Percentiles rank a stretch among this genome's conserved stretches.
Conservation (phyloP, 1,140 invertebrate species). For the Microplitis demolitor region DNA sequence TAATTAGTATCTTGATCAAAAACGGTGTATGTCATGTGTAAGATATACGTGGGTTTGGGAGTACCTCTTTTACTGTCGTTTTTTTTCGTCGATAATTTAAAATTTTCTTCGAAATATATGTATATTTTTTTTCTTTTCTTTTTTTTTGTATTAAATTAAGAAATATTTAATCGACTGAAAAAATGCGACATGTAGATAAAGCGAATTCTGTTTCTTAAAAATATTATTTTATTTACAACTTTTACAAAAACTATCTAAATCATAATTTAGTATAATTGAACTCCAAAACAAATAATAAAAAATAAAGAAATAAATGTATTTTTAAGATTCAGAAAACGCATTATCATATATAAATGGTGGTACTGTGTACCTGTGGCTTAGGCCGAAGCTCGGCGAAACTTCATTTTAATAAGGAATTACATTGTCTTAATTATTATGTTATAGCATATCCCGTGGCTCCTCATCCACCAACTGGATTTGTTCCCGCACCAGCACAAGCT, state of each 20-base stretch:
- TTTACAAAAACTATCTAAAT: too few species aligned
- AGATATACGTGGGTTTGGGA: constrained; percentile 63
- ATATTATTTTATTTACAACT: not conserved
- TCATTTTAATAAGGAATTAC: not conserved
- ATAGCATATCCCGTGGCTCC: constrained; percentile 62
- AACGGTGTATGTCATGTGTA: constrained; percentile 64
- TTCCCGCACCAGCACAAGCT: constrained; percentile 61
- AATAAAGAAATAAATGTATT: not conserved
- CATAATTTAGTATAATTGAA: too few species aligned
- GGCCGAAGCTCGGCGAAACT: constrained; percentile 11
- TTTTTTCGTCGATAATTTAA: constrained; percentile 10
- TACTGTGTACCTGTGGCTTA: constrained; percentile 59
- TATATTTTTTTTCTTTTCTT: not conserved
- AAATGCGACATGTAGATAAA: constrained; percentile 1
- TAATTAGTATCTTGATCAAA: constrained; percentile 57
- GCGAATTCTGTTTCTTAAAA: constrained; percentile 8
- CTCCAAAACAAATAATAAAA: not conserved
- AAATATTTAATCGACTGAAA: constrained; percentile 1
- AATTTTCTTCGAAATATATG: not conserved
- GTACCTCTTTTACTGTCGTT: constrained; percentile 46
- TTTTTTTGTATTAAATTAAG: not conserved
- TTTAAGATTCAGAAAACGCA: constrained; percentile 36
- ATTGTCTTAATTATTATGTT: constrained; percentile 47
- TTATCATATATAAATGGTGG: constrained; percentile 51
- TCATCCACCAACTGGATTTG: constrained; percentile 62